Base-by-base conservation (phyloP, 1,140 invertebrate species). In the Nilaparvata lugens region DNA sequence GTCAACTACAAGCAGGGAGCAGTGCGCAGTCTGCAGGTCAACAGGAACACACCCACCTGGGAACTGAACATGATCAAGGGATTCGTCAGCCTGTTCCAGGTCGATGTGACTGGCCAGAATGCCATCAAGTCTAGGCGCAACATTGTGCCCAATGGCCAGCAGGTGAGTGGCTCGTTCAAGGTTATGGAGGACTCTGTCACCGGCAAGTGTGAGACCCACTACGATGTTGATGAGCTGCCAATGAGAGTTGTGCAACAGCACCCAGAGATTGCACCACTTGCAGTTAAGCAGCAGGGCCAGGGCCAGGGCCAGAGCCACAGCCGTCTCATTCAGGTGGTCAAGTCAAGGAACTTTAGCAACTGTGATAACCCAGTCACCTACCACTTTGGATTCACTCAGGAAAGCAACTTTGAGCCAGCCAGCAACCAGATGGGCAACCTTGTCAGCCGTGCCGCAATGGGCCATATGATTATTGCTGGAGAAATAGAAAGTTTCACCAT, bases 121-220 rank as follows among this genome's bases (percentile, higher is more conserved):
- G 62, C 68, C n/a, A 64, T 67, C 1, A 68, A 73, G 25, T 75
- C 71, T 19, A 61, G 68, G 4, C 65, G 76, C 45, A 80, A 81
- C 65, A 77, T 74, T 21, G 72, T 79, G 18, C 76, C 78, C 0
- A 73, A 78, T 51, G 71, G 74, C n/a, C 64, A 76, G 4, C 71
- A 2, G 66, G 76, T 9, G 73, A 58, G 43, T 55, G 76, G 62
- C 81, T 71, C 76, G 14, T 88, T 78, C 72, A 82, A 76, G 59
- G 80, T 79, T 31, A 82, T 86, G 80, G 86, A 88, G 72, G 78
- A 82, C 61, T 80, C 83, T 5, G 78, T 88, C 21, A 79, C 78
- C 64, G 86, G 86, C 48, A 78, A 80, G 68, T 85, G 81, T 66
- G 81, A 86, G 69, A 84, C 83, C 9, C 60, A 80, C 0, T 88